Base-by-base conservation (phyloP, 2,888 invertebrate species). In the Drosophila lutescens region DNA sequence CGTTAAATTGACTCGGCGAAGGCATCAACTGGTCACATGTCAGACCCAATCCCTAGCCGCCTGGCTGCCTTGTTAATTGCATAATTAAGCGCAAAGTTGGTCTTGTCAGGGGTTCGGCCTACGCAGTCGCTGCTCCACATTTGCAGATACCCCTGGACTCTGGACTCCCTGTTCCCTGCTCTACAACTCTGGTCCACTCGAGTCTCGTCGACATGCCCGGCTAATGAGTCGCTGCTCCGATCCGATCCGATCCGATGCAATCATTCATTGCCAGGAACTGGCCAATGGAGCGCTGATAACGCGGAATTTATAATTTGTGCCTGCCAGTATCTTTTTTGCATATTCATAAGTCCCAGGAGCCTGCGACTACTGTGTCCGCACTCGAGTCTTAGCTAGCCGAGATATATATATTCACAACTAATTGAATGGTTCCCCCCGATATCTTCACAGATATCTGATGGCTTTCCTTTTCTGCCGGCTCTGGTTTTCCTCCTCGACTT, bases 1-100 rank as follows among this genome's bases (percentile, higher is more conserved):
- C 88, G 84, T 77, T 80, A 83, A 88, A 85, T 83, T 87, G 83
- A 74, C 80, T 86, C 75, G 72, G 67, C 77, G 68, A 66, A 55
- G 66, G 47, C 67, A 62, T 70, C 67, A 80, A 78, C 74, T 74
- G 62, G 61, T 49, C 65, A 61, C 58, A 60, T 72, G 65, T 66
- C 61, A 54, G 73, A 67, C 36, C 47, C 60, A 58, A 46, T 79
- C 77, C 81, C 72, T 78, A 76, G 71, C 65, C 65, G 71, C 46
- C 68, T 63, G 71, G 53, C 63, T 63, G 73, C 68, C 74, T 53
- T 65, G 63, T 78, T 84, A 84, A 84, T 87, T 84, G 83, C 71
- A 80, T 87, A 84, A 84, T 84, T 84, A 86, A 87, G 75, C 75
- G 66, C 77, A 67, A 68, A 62, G 63, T 60, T 67, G 65, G 30